Base-by-base conservation (phyloP, 2,888 invertebrate genomes). In the Ptychoptera albimana region DNA sequence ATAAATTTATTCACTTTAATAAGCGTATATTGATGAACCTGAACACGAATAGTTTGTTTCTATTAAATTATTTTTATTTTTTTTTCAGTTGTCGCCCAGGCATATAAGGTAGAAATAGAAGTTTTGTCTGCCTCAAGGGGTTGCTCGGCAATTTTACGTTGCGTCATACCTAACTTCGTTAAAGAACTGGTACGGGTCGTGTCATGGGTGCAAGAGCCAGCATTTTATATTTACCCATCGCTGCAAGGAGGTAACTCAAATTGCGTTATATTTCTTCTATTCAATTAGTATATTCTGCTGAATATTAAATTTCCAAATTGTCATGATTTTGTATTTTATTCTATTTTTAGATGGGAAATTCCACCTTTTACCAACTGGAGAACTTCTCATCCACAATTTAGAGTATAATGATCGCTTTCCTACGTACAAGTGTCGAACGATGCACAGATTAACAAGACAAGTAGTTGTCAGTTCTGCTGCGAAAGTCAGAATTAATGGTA, bases 191-290 rank as follows among this genome's bases (percentile, higher is more conserved):
- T 81, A 53, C 71, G 77, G 59, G 79, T 81, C 51, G 78, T 79
- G 54, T 78, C 79, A 46, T 81, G 81, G 81, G 71, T 80, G 52
- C 80, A 80, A 65, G 80, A 80, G 60, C 79, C 80, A 47, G 72
- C 77, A 50, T 76, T 78, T 64, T 77, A 75, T 65, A 79, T 81
- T 55, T 80, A 80, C 59, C 80, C 80, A 51, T 79, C 80, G 48
- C 64, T 79, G 46, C 79, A 80, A 72, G 80, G 81, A 70, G 80
- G 80, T 80, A 67, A 69, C 73, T 65, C 36, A 43, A 31, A 16
- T 12, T 36, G 31, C 41, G 32, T 9, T 9, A 23, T 23, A 23
- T 23, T 23, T 7, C 23, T 23, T 23, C n/a, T 23, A 23, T 23
- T 23, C 23, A 23, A 23, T 23, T 23, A 23, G 23, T 5, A 23